Evolutionary conservation across 2,888 invertebrate species (phyloP).

Genomic region (Caradrina clavipalpis): DNA sequence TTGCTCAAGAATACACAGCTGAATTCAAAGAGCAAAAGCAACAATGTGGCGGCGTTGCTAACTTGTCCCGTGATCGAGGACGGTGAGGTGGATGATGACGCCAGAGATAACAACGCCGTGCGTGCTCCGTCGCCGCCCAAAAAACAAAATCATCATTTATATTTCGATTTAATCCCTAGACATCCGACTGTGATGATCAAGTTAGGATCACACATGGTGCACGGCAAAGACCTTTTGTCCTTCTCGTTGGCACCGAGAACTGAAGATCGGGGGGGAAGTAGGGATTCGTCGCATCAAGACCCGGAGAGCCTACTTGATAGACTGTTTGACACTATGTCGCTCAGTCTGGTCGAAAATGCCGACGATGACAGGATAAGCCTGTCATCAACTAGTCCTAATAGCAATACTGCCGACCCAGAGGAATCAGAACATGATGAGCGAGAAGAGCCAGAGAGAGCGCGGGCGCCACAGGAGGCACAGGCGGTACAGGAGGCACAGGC

Average conservation of each 20-base stretch:
- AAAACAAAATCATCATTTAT: slow-evolving; percentile 2
- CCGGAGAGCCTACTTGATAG: slow-evolving; percentile 28
- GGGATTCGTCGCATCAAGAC: slow-evolving; percentile 8
- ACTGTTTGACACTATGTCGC: slow-evolving; percentile 9
- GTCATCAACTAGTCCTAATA: too few species aligned
- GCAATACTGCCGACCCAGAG: too few species aligned
- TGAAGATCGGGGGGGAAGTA: not conserved
- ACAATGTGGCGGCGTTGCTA: too few species aligned
- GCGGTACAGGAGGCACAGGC: not conserved
- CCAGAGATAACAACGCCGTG: not conserved
- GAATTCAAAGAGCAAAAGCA: too few species aligned
- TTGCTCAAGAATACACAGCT: not conserved
- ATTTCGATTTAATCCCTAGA: slow-evolving; percentile 36
- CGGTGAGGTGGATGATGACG: too few species aligned
- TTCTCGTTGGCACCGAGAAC: slow-evolving; percentile 22
- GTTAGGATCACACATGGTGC: not conserved
- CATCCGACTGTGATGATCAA: slow-evolving; percentile 31
- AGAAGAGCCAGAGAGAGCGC: too few species aligned
- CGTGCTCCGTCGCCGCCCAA: not conserved
- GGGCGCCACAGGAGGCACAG: too few species aligned
- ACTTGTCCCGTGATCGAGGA: too few species aligned
- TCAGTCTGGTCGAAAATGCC: too few species aligned
- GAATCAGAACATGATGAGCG: too few species aligned
- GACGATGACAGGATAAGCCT: too few species aligned
- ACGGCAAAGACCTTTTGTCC: not conserved